phyloP scores from a whole-genome alignment of 2,888 invertebrate genomes.

The Troglohyphantes excavatus region DNA sequence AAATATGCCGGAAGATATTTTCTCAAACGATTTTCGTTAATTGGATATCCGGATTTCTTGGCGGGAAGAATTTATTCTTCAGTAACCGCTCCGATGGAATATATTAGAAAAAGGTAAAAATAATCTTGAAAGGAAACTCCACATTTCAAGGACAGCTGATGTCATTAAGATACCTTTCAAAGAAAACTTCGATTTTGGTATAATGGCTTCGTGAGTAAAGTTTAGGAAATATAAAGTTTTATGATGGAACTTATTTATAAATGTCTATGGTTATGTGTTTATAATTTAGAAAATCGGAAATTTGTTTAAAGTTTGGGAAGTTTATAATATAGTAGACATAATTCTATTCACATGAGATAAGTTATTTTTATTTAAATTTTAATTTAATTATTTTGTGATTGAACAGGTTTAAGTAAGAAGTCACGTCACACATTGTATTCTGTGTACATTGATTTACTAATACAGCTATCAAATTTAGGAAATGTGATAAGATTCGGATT shows the following conservation, averaged over 20 bases:
- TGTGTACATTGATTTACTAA: too few species aligned
- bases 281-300: background rate
- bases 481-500: too few species aligned
- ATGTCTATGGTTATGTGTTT: background rate
- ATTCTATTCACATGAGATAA: too few species aligned
- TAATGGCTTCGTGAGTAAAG: background rate
- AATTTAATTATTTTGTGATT: too few species aligned
- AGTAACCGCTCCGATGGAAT: background rate
- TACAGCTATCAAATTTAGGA: too few species aligned
- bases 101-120: background rate
- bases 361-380: too few species aligned
- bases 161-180: background rate
- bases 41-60: background rate
- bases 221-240: too few species aligned
- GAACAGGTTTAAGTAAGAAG: too few species aligned
- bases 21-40: slow-evolving; percentile 26
- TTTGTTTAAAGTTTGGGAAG: background rate
- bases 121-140: background rate
- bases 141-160: slow-evolving; percentile 1
- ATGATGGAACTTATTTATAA: background rate
- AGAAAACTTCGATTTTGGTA: background rate
- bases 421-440: too few species aligned
- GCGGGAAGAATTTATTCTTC: background rate
- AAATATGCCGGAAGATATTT: slow-evolving; percentile 2
- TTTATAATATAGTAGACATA: too few species aligned